Evolutionary conservation across 2,888 invertebrate genomes (phyloP), one percentile per base, ranked within the genome.

Genomic region (Agrochola macilenta): DNA sequence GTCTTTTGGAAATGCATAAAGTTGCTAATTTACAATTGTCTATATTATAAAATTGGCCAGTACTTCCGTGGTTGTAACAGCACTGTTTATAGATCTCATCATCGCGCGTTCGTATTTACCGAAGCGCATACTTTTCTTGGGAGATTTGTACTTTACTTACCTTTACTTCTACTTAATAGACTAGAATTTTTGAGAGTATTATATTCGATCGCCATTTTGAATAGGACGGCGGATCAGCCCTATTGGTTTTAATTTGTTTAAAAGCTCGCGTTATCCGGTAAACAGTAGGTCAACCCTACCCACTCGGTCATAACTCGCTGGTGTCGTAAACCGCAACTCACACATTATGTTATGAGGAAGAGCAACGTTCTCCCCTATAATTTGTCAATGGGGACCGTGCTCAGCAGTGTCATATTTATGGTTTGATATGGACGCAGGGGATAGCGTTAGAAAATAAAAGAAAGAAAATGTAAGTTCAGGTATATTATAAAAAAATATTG

Each of bases 251-350:
- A 79, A 83, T 79, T 83, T 83, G 78, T 83, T 83, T 83, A 66
- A 78, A 83, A 79, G 79, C 66, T 43, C 60, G 52, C n/a, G n/a
- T 64, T 39, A 52, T 83, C 54, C 61, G 64, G 49, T 61, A 30
- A 52, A 30, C 60, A 83, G 66, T 78, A 83, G 79, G 75, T 83
- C 61, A 78, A 83, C 79, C 79, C 79, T 83, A 79, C 83, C 79
- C 83, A 63, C 7, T n/a, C 3, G 78, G 30, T 43, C 26, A 46
- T 57, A 57, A 63, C 66, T 39, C 61, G 39, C 14, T 58, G 57
- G 14, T 61, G 64, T 78, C 76, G 49, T 64, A 78, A 75, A 65
- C 17, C 12, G 39, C 57, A 20, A 57, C 57, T 2, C 17, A 12
- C 7, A 54, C 23, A 46, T 26, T 23, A 46, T 8, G 20, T 23